phyloP scores from a whole-genome alignment of 2,113 vertebrate species.

The Upupa epops region DNA sequence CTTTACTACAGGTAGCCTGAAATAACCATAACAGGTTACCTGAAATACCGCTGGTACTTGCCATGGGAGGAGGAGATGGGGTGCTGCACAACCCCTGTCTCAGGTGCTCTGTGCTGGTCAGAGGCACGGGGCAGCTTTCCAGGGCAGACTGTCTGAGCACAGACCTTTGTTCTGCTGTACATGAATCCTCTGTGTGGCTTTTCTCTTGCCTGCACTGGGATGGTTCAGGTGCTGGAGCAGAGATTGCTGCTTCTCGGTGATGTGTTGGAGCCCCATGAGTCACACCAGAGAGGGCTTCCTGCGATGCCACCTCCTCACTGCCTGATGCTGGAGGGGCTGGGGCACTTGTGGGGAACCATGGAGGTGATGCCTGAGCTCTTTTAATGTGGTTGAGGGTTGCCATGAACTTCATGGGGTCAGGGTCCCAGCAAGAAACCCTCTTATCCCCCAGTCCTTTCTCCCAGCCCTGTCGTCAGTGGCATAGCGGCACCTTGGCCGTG shows the following conservation, averaged over 20 bases:
- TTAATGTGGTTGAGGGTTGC: accelerated
- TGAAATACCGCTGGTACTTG: no score
- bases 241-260: accelerated
- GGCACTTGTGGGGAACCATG: accelerated
- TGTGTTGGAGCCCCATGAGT: accelerated
- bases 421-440: accelerated
- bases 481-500: not conserved
- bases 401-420: accelerated
- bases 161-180: not conserved
- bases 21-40: no score
- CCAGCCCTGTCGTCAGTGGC: not conserved
- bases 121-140: not conserved
- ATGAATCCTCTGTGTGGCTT: not conserved
- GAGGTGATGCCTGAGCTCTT: not conserved
- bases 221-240: not conserved
- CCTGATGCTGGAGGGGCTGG: not conserved
- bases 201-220: not conserved
- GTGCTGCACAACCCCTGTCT: not conserved
- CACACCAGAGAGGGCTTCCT: accelerated
- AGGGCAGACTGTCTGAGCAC: not conserved
- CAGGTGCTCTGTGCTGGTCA: accelerated
- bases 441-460: not conserved
- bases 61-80: not conserved
- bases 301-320: not conserved
- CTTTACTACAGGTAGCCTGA: not conserved